Evolutionary conservation across 2,113 vertebrate genomes (phyloP), one percentile per base, ranked within the genome.

Genomic region (Neolamprologus ventralis): DNA sequence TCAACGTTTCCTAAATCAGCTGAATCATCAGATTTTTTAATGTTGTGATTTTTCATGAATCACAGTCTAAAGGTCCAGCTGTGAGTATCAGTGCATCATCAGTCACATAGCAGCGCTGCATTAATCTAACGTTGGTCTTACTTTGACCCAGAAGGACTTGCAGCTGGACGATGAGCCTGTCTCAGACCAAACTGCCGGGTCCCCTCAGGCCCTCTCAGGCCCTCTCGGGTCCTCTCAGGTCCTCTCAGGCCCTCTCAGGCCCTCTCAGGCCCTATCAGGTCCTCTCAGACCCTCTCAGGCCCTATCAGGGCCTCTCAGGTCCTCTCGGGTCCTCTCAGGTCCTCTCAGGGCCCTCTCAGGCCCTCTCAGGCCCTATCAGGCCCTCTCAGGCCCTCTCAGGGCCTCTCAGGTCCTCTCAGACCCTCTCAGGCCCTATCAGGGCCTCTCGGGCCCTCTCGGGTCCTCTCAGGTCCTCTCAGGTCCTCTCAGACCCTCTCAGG

Each of bases 161-260:
- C 9, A 21, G 40, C 40, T 73, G 11, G 21, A 7, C 4, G 3
- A 73, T 47, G 40, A 73, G 5, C 65, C 21, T 9, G 35, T 68
- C 35, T 42, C n/a, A 14, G 57, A 4, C 3, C 28, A 14, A 9
- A 21, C n/a, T 40, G 12, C 11, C 7, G 4, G 7, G 12, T 0
- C 10, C 35, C 2, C 0, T 37, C 7, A 0, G 33, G 1, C 0
- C 10, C 60, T 35, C 0, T 33, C n/a, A 0, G 9, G 1, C 0
- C 1, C 31, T 11, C 0, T 7, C 4, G 0, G 31, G 1, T 0
- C 4, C 16, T 60, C 1, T 4, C n/a, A 0, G n/a, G 1, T 0
- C 1, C 19, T 3, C 1, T n/a, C 9, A 0, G 19, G 0, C 0
- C 12, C 54, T 5, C 1, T 14, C 2, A 0, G 49, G 4, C 0